Base-by-base conservation (phyloP, 2,113 vertebrate genomes). In the Gambusia holbrooki region DNA sequence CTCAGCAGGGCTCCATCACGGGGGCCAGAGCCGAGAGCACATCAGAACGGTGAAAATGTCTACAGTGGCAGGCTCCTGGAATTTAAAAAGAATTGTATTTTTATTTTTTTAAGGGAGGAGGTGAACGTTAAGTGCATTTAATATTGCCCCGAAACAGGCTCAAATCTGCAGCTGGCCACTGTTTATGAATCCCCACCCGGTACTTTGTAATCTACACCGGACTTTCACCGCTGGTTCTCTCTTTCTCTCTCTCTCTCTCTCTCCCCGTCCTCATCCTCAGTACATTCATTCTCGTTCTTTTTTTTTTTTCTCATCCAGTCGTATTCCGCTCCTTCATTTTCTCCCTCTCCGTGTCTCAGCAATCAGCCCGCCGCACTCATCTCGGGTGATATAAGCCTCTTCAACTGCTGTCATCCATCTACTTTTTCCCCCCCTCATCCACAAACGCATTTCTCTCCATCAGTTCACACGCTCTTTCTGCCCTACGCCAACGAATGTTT, bases 11-110 rank as follows among this genome's bases (percentile, higher is more conserved):
- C 77, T 85, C 84, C 83, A 76, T 90, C 87, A 79, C 29, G 60
- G 75, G 51, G 76, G 82, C 81, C 64, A 40, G 71, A n/a, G 67
- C 81, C 71, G 73, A 82, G 86, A 84, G 78, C 30, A 71, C 72
- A 84, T 88, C 80, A 69, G 80, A 85, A 90, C 84, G 51, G 72
- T 65, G 87, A 84, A 91, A 85, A 91, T 79, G 85, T 85, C 90
- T 66, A 73, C 85, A 60, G 73, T 85, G 91, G 89, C 87, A 83
- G 81, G 70, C 87, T 84, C 71, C 81, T 87, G 89, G 82, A 30
- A 30, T 62, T 29, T 66, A 80, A 54, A 32, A 32, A 32, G 0
- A 32, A 5, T 69, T 68, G 66, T 80, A 73, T 80, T 77, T 62
- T 69, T 7, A 1, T 66, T 66, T 7, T 42, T 27, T 17, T 66